Evolutionary conservation across 2,888 invertebrate species (phyloP).

Genomic region (Cephus sareptanus): DNA sequence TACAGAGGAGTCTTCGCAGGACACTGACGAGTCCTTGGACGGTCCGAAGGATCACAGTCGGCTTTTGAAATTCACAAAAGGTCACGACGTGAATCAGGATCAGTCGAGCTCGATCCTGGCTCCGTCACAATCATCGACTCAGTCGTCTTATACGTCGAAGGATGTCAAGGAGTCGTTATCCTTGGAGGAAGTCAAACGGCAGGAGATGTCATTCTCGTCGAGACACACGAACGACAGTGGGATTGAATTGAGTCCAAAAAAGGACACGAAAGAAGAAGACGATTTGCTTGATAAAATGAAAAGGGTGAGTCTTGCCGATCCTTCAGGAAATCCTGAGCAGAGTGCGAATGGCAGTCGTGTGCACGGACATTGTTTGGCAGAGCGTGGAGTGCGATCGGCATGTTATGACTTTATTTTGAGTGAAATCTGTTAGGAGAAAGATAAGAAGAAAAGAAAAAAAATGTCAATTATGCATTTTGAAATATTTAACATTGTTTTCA

Average conservation of each 20-base stretch:
- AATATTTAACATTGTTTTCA: not conserved
- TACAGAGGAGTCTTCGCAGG: conserved; percentile 15
- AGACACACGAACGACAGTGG: conserved; percentile 43
- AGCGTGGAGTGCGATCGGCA: conserved; percentile 12
- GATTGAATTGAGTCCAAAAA: conserved; percentile 46
- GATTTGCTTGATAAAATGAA: conserved; percentile 64
- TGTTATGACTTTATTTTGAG: conserved; percentile 14
- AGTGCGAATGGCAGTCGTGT: conserved; percentile 7
- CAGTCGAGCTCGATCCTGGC: not conserved
- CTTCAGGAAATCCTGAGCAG: conserved; percentile 41
- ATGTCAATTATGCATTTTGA: not conserved
- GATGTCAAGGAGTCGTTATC: conserved; percentile 32
- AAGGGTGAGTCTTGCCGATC: conserved; percentile 66
- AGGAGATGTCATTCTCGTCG: not conserved
- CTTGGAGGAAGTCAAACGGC: conserved; percentile 32
- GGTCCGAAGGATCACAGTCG: conserved; percentile 17
- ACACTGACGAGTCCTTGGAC: conserved; percentile 16
- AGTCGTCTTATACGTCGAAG: conserved; percentile 13
- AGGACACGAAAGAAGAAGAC: conserved; percentile 50
- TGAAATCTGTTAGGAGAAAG: conserved; percentile 12
- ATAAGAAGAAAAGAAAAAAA: not conserved
- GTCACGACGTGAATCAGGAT: conserved; percentile 3
- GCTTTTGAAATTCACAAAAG: conserved; percentile 28
- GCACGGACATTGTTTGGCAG: conserved; percentile 8
- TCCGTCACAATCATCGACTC: not conserved